A percentile compares a stretch with the other conserved stretches of the same genome.
Conservation (phyloP, 2,888 invertebrate genomes). For the Meiosimyza platycephala region DNA sequence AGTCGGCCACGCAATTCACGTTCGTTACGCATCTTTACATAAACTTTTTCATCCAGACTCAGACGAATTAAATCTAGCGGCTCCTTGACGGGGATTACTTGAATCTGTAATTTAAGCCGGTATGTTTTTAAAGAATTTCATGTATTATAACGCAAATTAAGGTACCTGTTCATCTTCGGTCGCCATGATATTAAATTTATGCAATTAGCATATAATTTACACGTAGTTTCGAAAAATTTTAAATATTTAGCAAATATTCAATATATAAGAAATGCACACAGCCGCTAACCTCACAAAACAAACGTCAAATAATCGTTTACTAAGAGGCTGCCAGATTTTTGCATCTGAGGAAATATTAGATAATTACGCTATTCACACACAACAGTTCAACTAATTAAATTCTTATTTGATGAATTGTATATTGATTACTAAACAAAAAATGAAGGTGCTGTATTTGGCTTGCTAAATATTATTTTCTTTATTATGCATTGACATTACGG, state of each 20-base stretch:
- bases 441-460: too few species aligned
- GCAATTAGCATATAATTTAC: not conserved
- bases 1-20: constrained; percentile 94
- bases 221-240: not conserved
- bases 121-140: not conserved
- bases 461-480: too few species aligned
- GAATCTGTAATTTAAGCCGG: constrained; percentile 40
- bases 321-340: too few species aligned
- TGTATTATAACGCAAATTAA: not conserved
- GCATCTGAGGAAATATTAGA: too few species aligned
- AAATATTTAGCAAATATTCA: not conserved
- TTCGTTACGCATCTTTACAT: constrained; percentile 99
- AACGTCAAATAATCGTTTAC: constrained; percentile 22
- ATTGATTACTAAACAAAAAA: too few species aligned
- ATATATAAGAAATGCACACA: constrained; percentile 8
- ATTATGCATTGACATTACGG: too few species aligned
- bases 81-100: constrained; percentile 92
- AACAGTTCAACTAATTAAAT: too few species aligned
- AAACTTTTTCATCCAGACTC: constrained; percentile 97
- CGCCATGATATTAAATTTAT: constrained; percentile 52
- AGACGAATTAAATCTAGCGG: constrained; percentile 96
- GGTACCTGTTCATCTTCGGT: constrained; percentile 65
- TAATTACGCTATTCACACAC: too few species aligned
- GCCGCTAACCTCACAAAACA: constrained; percentile 28
- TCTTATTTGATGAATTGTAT: too few species aligned